phyloP scores from a whole-genome alignment of 2,113 vertebrate genomes.

The Petrocephalus microphthalmus region DNA sequence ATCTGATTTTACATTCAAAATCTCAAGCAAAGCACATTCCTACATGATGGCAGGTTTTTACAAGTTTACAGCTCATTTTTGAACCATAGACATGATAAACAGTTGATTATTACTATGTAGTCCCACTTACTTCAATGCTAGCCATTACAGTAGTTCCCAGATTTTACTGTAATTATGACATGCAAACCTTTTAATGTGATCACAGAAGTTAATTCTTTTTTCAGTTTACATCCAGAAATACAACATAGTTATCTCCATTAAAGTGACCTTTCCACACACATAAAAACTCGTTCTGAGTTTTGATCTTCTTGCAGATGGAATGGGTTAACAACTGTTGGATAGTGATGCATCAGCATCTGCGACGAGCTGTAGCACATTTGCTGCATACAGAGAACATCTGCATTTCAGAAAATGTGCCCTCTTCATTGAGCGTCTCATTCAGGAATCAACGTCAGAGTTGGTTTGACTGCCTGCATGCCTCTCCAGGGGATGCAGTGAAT shows the following conservation, averaged over 20 bases:
- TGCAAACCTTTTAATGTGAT: not conserved
- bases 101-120: not conserved
- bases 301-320: not conserved
- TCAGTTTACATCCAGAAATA: not conserved
- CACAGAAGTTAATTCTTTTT: not conserved
- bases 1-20: not conserved
- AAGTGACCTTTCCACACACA: not conserved
- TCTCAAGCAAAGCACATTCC: not conserved
- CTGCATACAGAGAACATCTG: not conserved
- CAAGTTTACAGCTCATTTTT: not conserved
- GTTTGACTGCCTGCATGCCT: not conserved
- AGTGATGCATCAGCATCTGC: not conserved
- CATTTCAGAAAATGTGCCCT: not conserved
- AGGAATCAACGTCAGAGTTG: not conserved
- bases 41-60: not conserved
- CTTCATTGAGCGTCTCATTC: not conserved
- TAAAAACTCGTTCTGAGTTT: not conserved
- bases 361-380: not conserved
- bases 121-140: not conserved
- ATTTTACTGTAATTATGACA: not conserved
- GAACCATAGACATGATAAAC: not conserved
- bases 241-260: not conserved
- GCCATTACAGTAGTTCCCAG: not conserved
- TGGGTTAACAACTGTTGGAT: not conserved
- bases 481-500: not conserved